These are phyloP conservation scores for Prorops nasuta DNA, from an alignment of 1,140 invertebrate genomes.

Conservation along the genomic window DNA sequence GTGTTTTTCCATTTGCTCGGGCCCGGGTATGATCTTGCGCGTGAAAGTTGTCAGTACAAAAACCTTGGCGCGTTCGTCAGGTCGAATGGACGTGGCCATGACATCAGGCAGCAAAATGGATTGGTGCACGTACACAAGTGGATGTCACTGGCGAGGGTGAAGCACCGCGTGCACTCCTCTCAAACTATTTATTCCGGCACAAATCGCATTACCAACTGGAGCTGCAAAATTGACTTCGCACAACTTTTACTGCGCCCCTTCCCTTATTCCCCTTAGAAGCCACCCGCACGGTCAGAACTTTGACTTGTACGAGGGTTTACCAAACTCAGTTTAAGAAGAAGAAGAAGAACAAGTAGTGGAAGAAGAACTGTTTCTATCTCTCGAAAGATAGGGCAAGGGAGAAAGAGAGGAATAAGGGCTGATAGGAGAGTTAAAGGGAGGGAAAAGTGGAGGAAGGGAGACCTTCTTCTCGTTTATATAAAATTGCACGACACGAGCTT, in stretches of 20 bases:
- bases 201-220: slow-evolving; percentile 57
- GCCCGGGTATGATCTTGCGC: background rate
- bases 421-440: slow-evolving; percentile 17
- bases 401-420: background rate
- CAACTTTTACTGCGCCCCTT: slow-evolving; percentile 53
- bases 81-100: slow-evolving; percentile 19
- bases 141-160: slow-evolving; percentile 15
- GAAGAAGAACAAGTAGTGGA: slow-evolving; percentile 3
- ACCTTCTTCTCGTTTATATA: slow-evolving; percentile 37
- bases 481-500: slow-evolving; percentile 39
- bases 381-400: background rate
- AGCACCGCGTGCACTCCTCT: background rate
- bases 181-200: slow-evolving; percentile 54
- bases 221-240: slow-evolving; percentile 56
- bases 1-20: no score
- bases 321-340: slow-evolving; percentile 56
- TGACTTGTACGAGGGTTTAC: slow-evolving; percentile 53
- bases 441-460: slow-evolving; percentile 36
- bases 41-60: background rate
- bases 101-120: slow-evolving; percentile 27
- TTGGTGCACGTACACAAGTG: slow-evolving; percentile 19
- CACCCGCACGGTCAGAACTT: slow-evolving; percentile 46
- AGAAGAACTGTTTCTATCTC: slow-evolving; percentile 1
- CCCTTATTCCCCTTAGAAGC: slow-evolving; percentile 39
- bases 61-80: background rate